Percentiles rank a stretch among this genome's conserved stretches.
These are phyloP conservation scores for Hemiprocne comata DNA, from an alignment of 2,113 vertebrate genomes.

Conservation along the genomic window DNA sequence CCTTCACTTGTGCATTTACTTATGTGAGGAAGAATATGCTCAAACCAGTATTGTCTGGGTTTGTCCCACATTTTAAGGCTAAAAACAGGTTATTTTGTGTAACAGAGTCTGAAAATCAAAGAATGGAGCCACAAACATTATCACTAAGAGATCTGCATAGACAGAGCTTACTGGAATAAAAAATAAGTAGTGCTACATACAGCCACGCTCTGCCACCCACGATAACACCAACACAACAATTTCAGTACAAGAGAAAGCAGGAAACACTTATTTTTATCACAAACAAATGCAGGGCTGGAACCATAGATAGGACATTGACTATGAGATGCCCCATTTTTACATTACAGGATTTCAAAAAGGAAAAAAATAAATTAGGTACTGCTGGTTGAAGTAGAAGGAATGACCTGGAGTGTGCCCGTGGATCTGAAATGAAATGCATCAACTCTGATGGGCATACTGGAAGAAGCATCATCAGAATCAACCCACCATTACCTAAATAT, in stretches of 20 bases:
- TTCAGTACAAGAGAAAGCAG: not conserved
- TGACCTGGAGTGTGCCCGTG: not conserved
- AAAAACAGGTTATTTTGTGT: not conserved
- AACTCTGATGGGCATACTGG: not conserved
- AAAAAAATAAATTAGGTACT: not conserved
- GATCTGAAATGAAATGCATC: not conserved
- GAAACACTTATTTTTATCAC: not conserved
- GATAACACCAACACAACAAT: not conserved
- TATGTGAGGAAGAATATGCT: not conserved
- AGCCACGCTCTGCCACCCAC: not conserved
- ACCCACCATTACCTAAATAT: conserved; percentile 55
- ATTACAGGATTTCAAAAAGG: not conserved
- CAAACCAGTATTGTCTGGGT: not conserved
- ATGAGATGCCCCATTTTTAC: not conserved
- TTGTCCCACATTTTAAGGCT: not conserved
- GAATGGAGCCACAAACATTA: not conserved
- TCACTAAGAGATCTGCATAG: not conserved
- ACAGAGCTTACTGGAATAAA: not conserved
- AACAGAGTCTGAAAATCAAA: not conserved
- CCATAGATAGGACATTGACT: not conserved
- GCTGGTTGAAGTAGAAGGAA: not conserved
- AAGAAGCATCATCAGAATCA: not conserved
- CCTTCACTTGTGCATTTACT: not conserved
- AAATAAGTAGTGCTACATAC: not conserved
- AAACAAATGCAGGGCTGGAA: not conserved